Conservation (phyloP, 1,140 invertebrate genomes). For the Monochamus saltuarius region DNA sequence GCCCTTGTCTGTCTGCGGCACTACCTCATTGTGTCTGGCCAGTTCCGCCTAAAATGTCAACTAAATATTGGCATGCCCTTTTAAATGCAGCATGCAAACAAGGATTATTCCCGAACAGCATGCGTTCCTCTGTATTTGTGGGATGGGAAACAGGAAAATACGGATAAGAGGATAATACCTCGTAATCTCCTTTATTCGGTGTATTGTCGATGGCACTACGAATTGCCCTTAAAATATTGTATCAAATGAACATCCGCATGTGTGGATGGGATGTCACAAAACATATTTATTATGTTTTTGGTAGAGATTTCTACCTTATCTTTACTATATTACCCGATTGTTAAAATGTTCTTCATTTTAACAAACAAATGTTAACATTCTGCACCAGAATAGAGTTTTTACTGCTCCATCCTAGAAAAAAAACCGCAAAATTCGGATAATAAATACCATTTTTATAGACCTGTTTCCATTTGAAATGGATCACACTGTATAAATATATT, state of each 20-base stretch:
- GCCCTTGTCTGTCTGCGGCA: not conserved
- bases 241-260: too few relatives aligned
- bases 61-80: slow-evolving; percentile 10
- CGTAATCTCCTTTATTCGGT: slow-evolving; percentile 6
- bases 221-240: too few relatives aligned
- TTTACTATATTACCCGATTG: not conserved
- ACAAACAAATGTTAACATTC: not conserved
- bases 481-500: too few relatives aligned
- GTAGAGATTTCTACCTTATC: not conserved
- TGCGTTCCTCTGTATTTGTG: not conserved
- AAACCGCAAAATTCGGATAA: too few relatives aligned
- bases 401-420: too few relatives aligned
- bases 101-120: slow-evolving; percentile 10
- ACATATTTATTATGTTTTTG: not conserved
- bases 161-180: not conserved
- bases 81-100: not conserved
- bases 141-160: slow-evolving; percentile 10
- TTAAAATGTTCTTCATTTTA: not conserved
- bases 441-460: too few relatives aligned
- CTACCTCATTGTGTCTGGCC: not conserved
- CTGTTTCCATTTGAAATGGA: too few relatives aligned
- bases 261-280: not conserved
- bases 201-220: not conserved
- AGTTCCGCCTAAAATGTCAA: not conserved
- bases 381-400: too few relatives aligned